A percentile compares a stretch with the other conserved stretches of the same genome.
Evolutionary conservation across 23 tunicate species (phyloP).

Genomic region (Pegea sp.): DNA sequence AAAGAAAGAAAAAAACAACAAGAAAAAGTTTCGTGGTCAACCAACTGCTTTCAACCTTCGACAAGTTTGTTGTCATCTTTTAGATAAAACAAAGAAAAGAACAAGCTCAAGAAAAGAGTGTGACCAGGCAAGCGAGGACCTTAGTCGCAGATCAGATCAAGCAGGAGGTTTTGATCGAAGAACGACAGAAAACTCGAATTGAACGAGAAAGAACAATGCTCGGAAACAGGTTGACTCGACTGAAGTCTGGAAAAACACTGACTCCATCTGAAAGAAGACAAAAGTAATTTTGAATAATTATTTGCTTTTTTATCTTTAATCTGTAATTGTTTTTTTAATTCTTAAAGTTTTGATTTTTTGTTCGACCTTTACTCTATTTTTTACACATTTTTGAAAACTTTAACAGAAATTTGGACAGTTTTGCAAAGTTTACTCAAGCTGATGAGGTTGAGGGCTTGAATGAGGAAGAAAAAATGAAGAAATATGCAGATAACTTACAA

Average conservation of each 20-base stretch:
- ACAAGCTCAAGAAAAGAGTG: neutral
- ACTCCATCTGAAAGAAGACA: slow-evolving; percentile 35
- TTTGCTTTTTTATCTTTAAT: neutral
- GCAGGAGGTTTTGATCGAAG: slow-evolving; percentile 11
- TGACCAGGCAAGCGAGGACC: neutral
- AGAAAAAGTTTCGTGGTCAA: slow-evolving; percentile 1
- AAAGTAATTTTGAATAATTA: neutral
- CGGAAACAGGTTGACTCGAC: slow-evolving; percentile 12
- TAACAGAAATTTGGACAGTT: slow-evolving; percentile 31
- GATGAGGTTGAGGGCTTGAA: slow-evolving; percentile 26
- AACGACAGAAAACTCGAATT: slow-evolving; percentile 2
- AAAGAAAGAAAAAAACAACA: slow-evolving; percentile 8
- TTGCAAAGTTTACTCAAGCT: slow-evolving; percentile 15
- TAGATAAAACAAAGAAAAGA: neutral
- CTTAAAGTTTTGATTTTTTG: no score
- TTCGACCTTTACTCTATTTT: no score
- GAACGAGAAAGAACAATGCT: slow-evolving; percentile 59
- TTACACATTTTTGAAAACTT: neutral
- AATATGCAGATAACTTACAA: slow-evolving; percentile 42
- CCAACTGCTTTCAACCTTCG: neutral
- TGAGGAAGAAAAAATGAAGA: slow-evolving; percentile 48
- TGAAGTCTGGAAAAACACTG: slow-evolving; percentile 47
- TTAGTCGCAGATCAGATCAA: neutral
- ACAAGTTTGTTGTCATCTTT: neutral
- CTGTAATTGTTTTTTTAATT: no score